Percentiles rank a stretch among this genome's conserved stretches.
Evolutionary conservation across 2,888 invertebrate genomes (phyloP).

Genomic region (Plebejus melissa): DNA sequence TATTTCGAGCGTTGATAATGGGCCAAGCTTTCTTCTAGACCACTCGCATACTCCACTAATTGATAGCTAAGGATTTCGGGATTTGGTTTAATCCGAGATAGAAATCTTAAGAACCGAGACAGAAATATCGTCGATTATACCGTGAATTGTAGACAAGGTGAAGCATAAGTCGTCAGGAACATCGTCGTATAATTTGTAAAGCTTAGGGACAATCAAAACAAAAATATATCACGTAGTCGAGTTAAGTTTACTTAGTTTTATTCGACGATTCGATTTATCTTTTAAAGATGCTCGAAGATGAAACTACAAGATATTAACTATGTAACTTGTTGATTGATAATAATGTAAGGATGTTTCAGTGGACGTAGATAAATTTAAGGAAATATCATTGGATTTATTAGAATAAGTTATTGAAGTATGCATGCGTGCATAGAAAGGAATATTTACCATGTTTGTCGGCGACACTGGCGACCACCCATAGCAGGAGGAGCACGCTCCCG

Average conservation of each 20-base stretch:
- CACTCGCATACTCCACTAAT: slow-evolving; percentile 25
- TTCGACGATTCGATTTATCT: background rate
- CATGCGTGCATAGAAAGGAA: slow-evolving; percentile 9
- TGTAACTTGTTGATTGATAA: background rate
- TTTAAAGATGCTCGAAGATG: background rate
- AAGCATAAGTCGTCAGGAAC: slow-evolving; percentile 6
- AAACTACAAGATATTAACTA: background rate
- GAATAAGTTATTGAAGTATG: background rate
- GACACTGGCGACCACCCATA: slow-evolving; percentile 70
- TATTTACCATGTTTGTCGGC: slow-evolving; percentile 70
- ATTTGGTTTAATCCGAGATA: slow-evolving; percentile 17
- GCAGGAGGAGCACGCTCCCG: slow-evolving; percentile 66
- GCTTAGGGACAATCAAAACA: slow-evolving; percentile 17
- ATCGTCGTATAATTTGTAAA: slow-evolving; percentile 3
- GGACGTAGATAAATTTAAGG: no score
- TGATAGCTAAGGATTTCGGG: slow-evolving; percentile 13
- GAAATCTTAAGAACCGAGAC: slow-evolving; percentile 23
- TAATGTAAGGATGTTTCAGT: background rate
- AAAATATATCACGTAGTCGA: slow-evolving; percentile 8
- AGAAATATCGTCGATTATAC: slow-evolving; percentile 17
- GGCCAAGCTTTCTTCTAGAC: slow-evolving; percentile 17
- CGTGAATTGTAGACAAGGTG: slow-evolving; percentile 17
- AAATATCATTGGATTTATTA: background rate
- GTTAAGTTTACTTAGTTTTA: slow-evolving; percentile 3
- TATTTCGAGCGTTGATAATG: slow-evolving; percentile 24